Conservation (phyloP, 1,140 invertebrate species). For the Teleopsis dalmanni region DNA sequence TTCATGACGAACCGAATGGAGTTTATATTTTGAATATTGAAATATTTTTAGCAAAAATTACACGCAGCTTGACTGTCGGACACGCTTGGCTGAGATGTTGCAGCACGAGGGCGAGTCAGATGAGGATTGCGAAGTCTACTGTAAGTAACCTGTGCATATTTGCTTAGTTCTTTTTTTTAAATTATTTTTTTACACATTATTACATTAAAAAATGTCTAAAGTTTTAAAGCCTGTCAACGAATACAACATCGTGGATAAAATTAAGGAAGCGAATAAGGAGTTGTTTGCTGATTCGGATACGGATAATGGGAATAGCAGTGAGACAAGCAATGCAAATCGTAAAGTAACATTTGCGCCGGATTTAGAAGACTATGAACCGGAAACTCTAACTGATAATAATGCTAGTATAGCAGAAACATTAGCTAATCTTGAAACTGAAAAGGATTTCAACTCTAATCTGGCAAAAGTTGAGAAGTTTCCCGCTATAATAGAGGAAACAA, state of each 20-base stretch:
- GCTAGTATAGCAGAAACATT: slow-evolving; percentile 4
- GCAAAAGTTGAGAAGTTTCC: not conserved
- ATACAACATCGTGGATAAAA: slow-evolving; percentile 43
- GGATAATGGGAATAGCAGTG: slow-evolving; percentile 10
- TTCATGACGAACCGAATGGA: too few species aligned
- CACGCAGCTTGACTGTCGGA: slow-evolving; percentile 2
- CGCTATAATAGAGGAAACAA: not conserved
- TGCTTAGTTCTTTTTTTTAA: not conserved
- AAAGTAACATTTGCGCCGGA: slow-evolving; percentile 38
- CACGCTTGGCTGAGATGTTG: slow-evolving; percentile 47
- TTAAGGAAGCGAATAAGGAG: slow-evolving; percentile 42
- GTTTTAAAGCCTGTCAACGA: slow-evolving; percentile 41
- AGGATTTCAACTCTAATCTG: slow-evolving; percentile 1
- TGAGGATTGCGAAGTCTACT: slow-evolving; percentile 77
- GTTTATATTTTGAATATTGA: too few species aligned
- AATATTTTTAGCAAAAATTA: not conserved
- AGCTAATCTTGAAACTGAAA: slow-evolving; percentile 4
- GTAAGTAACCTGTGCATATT: slow-evolving; percentile 22
- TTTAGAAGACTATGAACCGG: slow-evolving; percentile 36
- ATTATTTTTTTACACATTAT: not conserved
- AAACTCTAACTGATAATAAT: not conserved
- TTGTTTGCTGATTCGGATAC: slow-evolving; percentile 23
- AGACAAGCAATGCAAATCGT: slow-evolving; percentile 5
- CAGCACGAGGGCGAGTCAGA: slow-evolving; percentile 81
- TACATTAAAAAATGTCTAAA: slow-evolving; percentile 2